These are phyloP conservation scores for Varanus salvator DNA, from an alignment of 2,113 vertebrate species.

Conservation along the genomic window DNA sequence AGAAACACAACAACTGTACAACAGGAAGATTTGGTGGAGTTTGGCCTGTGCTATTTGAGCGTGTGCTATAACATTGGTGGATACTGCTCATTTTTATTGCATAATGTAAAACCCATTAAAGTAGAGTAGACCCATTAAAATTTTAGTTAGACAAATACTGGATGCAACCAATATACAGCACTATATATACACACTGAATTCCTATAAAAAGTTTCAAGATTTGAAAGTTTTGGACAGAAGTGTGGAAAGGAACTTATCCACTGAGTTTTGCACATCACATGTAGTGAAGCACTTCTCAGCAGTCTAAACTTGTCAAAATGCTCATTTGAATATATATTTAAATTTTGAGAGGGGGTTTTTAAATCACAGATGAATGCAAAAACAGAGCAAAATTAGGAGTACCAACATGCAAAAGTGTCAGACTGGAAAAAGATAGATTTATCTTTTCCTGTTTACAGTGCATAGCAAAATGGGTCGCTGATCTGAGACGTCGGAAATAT, in stretches of 20 bases:
- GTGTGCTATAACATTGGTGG: no score
- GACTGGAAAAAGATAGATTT: background rate
- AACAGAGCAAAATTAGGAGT: background rate
- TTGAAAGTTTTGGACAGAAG: background rate
- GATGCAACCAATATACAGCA: no score
- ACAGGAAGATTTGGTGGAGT: no score
- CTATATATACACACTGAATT: background rate
- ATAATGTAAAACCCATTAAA: no score
- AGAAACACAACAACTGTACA: no score
- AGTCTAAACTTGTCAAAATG: background rate
- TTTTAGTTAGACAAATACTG: no score
- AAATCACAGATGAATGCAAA: background rate
- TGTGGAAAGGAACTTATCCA: no score
- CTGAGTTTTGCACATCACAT: no score
- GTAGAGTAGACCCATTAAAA: no score
- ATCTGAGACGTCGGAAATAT: background rate
- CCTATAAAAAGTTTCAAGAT: background rate
- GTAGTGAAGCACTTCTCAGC: no score
- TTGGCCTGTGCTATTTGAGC: no score
- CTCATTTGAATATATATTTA: background rate
- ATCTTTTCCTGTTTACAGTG: background rate
- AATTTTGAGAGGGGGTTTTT: background rate
- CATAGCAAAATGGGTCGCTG: background rate
- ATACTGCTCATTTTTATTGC: no score
- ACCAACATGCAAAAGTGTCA: background rate